A percentile compares a stretch with the other conserved stretches of the same genome.
Evolutionary conservation across 2,797 vertebrate species (phyloP).

Genomic region (Xiphophorus birchmanni): DNA sequence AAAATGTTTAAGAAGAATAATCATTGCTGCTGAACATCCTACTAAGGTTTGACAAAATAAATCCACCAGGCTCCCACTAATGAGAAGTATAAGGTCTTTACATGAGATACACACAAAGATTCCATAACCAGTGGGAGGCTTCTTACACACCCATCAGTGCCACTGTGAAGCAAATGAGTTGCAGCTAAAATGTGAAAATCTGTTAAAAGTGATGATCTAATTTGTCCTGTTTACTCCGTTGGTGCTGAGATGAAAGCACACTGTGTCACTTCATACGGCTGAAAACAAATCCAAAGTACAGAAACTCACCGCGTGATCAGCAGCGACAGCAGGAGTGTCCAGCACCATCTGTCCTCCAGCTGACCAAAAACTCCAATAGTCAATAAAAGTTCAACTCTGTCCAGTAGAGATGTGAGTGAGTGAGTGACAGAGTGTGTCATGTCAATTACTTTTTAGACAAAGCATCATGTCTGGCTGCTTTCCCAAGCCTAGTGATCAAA

Average conservation of each 20-base stretch:
- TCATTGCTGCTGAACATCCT: neutral
- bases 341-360: neutral
- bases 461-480: neutral
- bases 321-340: neutral
- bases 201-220: slow-evolving; percentile 48
- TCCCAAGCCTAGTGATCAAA: neutral
- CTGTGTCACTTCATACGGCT: slow-evolving; percentile 10
- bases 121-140: neutral
- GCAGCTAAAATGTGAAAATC: slow-evolving; percentile 37
- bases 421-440: neutral
- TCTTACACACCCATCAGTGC: neutral
- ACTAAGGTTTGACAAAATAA: neutral
- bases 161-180: slow-evolving; percentile 36
- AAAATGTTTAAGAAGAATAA: neutral
- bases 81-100: neutral
- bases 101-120: neutral
- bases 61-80: neutral
- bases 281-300: neutral
- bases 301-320: neutral
- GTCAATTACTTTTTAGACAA: neutral
- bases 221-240: slow-evolving; percentile 45
- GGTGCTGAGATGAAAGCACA: slow-evolving; percentile 40
- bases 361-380: neutral
- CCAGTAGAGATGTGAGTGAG: neutral
- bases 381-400: neutral